phyloP scores from a whole-genome alignment of 2,113 vertebrate genomes.

The Condylura cristata region DNA sequence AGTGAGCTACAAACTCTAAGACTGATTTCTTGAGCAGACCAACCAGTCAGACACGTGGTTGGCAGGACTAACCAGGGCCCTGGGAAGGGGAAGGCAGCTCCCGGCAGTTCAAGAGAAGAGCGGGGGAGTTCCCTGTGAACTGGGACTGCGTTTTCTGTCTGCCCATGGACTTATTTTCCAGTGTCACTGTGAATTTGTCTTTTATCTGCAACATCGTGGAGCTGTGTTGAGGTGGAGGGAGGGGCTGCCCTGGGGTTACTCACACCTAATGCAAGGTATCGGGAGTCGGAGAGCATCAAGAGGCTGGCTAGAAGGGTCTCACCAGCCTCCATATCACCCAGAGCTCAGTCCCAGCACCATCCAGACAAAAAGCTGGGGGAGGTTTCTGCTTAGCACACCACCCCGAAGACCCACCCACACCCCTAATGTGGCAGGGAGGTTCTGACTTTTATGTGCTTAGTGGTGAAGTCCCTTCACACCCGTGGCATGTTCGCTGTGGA shows the following conservation, averaged over 20 bases:
- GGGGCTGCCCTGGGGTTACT: not conserved
- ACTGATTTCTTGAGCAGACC: not conserved
- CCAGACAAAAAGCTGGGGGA: not conserved
- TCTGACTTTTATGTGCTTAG: not conserved
- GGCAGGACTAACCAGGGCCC: rapidly evolving
- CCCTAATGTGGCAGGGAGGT: not conserved
- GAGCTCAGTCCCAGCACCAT: not conserved
- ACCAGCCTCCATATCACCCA: rapidly evolving
- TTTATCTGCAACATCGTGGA: not conserved
- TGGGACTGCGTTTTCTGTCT: not conserved
- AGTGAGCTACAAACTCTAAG: not conserved
- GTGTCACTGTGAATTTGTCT: not conserved
- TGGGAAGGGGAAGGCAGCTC: not conserved
- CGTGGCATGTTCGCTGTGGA: not conserved
- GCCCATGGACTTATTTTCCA: not conserved
- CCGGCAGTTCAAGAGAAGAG: not conserved
- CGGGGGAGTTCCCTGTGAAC: not conserved
- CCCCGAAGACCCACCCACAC: rapidly evolving
- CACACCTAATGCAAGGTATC: not conserved
- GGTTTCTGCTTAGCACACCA: not conserved
- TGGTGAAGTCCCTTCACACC: too few species aligned
- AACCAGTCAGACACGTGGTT: not conserved
- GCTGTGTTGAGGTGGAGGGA: not conserved
- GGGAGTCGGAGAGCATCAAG: too few species aligned
- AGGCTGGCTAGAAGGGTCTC: not conserved